Percentiles rank a stretch among this genome's conserved stretches.
Evolutionary conservation across 2,113 vertebrate species (phyloP).

Genomic region (Forbesichthys papilliferus): DNA sequence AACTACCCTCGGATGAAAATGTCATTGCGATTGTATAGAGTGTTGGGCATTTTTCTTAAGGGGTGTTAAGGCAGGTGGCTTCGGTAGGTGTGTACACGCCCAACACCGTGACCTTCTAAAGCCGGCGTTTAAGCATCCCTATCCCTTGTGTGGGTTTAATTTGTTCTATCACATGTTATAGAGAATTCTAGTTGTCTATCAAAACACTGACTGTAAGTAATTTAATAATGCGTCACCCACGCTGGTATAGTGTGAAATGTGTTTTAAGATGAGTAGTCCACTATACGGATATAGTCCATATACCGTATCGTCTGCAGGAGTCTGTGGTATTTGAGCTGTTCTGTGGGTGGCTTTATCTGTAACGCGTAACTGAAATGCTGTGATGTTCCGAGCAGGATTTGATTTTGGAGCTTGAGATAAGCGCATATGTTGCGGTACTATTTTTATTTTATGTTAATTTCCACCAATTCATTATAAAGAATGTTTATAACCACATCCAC

Average conservation of each 20-base stretch:
- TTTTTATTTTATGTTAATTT: not conserved
- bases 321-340: slow-evolving; percentile 28
- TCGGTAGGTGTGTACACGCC: slow-evolving; percentile 43
- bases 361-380: slow-evolving; percentile 51
- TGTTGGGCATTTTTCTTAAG: not conserved
- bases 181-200: not conserved
- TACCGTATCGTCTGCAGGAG: slow-evolving; percentile 28
- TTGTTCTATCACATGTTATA: slow-evolving; percentile 22
- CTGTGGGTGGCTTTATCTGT: slow-evolving; percentile 55
- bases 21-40: not conserved
- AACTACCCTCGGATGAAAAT: not conserved
- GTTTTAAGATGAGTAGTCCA: slow-evolving; percentile 2
- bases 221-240: not conserved
- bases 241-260: slow-evolving; percentile 3
- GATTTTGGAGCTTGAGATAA: not conserved
- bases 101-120: not conserved
- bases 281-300: not conserved
- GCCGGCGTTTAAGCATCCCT: slow-evolving; percentile 25
- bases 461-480: not conserved
- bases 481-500: not conserved
- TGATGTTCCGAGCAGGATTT: slow-evolving; percentile 16
- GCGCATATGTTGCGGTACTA: not conserved
- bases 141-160: slow-evolving; percentile 25
- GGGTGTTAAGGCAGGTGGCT: slow-evolving; percentile 46
- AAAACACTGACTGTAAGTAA: slow-evolving; percentile 41